phyloP scores from a whole-genome alignment of 2,797 vertebrate genomes.

The Varecia variegata region DNA sequence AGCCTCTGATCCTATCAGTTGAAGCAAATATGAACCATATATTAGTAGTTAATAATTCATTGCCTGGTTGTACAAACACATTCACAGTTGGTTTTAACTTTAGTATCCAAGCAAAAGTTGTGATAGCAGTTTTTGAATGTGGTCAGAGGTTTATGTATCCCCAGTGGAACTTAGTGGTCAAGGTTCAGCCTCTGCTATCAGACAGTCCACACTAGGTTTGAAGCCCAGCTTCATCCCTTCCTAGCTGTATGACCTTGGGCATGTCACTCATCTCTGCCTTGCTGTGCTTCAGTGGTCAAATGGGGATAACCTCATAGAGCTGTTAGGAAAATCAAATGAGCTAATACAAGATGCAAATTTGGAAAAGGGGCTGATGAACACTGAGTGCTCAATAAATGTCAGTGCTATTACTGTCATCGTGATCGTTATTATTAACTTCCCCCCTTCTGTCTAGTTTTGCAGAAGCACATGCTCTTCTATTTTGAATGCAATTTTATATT shows the following conservation, averaged over 20 bases:
- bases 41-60: conserved; percentile 37
- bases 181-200: neutral
- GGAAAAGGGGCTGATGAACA: neutral
- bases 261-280: neutral
- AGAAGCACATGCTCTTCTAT: neutral
- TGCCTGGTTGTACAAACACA: conserved; percentile 25
- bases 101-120: neutral
- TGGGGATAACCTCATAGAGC: neutral
- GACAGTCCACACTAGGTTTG: neutral
- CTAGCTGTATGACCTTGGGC: neutral
- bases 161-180: neutral
- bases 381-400: neutral
- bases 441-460: neutral
- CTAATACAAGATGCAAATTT: neutral
- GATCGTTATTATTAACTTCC: neutral
- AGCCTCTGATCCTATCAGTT: conserved; percentile 34
- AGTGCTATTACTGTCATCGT: neutral
- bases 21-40: conserved; percentile 25
- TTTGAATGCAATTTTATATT: neutral
- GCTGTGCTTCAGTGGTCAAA: neutral
- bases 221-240: neutral
- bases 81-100: conserved; percentile 33
- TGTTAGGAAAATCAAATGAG: neutral
- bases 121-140: neutral
- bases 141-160: conserved; percentile 5